Base-by-base conservation (phyloP, 2,113 vertebrate genomes). In the Eulemur macaco region DNA sequence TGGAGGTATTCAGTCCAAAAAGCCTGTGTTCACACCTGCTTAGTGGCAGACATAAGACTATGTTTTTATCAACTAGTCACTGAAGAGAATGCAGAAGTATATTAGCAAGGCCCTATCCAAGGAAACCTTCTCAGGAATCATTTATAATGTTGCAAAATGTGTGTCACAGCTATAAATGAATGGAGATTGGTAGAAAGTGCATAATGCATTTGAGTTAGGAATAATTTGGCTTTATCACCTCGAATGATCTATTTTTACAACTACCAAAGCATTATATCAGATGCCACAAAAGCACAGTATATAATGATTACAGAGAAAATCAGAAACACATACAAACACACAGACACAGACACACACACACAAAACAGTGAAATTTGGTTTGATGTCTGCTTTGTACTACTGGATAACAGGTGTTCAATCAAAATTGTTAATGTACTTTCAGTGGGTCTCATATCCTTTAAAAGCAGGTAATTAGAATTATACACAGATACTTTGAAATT, bases 391-490 rank as follows among this genome's bases (percentile, higher is more conserved):
- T 97, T 76, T 83, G 92, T 84, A 97, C 66, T 88, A 94, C 86
- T 85, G 87, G 97, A 97, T 96, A 98, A 97, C 98, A 99, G 98
- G 98, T 98, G 98, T 98, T 98, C 98, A 98, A 98, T 98, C 97
- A 98, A 98, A 98, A 97, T 97, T 97, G 97, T 96, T 98, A 98
- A 99, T 98, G 91, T 97, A 98, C 98, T 98, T 98, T 98, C 97
- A 97, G 97, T 98, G 96, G 97, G 96, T 98, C 97, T 98, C 97
- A 95, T 98, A 98, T 98, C 95, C 95, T 98, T 99, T 98, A 98
- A 99, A 98, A 98, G 97, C 96, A 98, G 98, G 97, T 98, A 98
- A 98, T 99, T 98, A 98, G 98, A 98, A 99, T 98, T 98, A 98
- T 98, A 98, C 97, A 98, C 98, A 98, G 98, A 98, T 98, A 98